These are phyloP conservation scores for Phymanthus crucifer DNA, from an alignment of 92 coral and sea anemone genomes.

Conservation along the genomic window DNA sequence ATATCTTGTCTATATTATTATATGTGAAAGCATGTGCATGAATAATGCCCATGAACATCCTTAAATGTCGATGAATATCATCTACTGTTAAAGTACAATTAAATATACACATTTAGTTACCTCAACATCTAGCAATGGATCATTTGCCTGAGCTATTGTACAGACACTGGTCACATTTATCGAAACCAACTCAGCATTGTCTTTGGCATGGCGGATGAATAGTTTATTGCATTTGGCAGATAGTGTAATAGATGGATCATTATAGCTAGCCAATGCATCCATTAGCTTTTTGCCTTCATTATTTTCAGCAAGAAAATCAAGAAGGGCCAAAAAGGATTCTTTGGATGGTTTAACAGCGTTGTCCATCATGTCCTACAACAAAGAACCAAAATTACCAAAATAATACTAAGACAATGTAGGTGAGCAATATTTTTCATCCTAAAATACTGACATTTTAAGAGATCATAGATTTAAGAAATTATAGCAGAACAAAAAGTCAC, in stretches of 20 bases:
- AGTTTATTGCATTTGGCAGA: constrained; percentile 28
- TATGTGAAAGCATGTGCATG: too few relatives aligned
- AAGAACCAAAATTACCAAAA: background rate
- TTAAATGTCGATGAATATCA: too few relatives aligned
- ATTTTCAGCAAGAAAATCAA: constrained; percentile 23
- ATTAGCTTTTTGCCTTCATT: constrained; percentile 24
- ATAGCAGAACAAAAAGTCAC: too few relatives aligned
- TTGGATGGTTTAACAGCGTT: constrained; percentile 22
- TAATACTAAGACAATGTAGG: background rate
- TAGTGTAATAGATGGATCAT: constrained; percentile 6
- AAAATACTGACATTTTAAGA: too few relatives aligned
- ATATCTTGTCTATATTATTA: too few relatives aligned
- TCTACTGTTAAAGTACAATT: too few relatives aligned
- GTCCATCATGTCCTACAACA: constrained; percentile 22
- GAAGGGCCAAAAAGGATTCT: constrained; percentile 14
- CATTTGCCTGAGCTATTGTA: constrained; percentile 1
- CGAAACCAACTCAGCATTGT: constrained; percentile 24
- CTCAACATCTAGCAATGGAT: constrained; percentile 45
- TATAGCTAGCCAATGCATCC: constrained; percentile 13
- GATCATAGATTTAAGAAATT: too few relatives aligned
- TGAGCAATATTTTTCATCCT: too few relatives aligned
- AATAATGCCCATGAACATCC: too few relatives aligned
- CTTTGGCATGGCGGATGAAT: constrained; percentile 17
- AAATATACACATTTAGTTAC: constrained; percentile 2
- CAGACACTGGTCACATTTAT: constrained; percentile 15